Conservation (phyloP, 2,888 invertebrate genomes). For the Drosophila suboccidentalis region DNA sequence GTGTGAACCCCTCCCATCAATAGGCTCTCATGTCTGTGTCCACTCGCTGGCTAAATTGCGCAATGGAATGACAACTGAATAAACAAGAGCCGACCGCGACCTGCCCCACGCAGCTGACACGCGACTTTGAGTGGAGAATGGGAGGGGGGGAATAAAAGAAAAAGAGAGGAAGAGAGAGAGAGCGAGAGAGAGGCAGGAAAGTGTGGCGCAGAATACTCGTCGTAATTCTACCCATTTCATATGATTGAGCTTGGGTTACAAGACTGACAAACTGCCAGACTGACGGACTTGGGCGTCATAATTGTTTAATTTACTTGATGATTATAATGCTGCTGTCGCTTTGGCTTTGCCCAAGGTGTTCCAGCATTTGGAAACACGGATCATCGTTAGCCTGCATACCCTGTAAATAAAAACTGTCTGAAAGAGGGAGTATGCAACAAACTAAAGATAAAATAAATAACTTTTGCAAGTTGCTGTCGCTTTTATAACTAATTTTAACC, state of each 20-base stretch:
- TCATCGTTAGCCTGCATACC: constrained; percentile 35
- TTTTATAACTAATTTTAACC: neutral
- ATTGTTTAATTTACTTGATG: constrained; percentile 73
- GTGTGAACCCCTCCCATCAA: constrained; percentile 27
- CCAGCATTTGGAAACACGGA: constrained; percentile 30
- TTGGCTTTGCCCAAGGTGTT: constrained; percentile 50
- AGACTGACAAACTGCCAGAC: constrained; percentile 20
- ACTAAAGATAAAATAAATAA: neutral
- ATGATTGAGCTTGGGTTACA: constrained; percentile 71
- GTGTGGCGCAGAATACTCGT: neutral
- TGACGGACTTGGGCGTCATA: constrained; percentile 57
- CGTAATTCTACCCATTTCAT: constrained; percentile 49
- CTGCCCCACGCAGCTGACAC: constrained; percentile 78
- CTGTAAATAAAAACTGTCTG: neutral
- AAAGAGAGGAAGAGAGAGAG: neutral
- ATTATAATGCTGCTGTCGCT: constrained; percentile 35
- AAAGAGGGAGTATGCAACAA: neutral
- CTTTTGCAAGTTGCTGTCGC: neutral
- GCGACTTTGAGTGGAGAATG: constrained; percentile 44
- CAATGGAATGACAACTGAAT: constrained; percentile 60
- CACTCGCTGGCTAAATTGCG: constrained; percentile 49
- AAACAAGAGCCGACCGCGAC: constrained; percentile 66
- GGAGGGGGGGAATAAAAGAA: neutral
- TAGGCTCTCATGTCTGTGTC: constrained; percentile 29
- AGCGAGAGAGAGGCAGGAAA: neutral